These are phyloP conservation scores for Aleiodes testaceus DNA, from an alignment of 2,888 invertebrate genomes.

Conservation along the genomic window DNA sequence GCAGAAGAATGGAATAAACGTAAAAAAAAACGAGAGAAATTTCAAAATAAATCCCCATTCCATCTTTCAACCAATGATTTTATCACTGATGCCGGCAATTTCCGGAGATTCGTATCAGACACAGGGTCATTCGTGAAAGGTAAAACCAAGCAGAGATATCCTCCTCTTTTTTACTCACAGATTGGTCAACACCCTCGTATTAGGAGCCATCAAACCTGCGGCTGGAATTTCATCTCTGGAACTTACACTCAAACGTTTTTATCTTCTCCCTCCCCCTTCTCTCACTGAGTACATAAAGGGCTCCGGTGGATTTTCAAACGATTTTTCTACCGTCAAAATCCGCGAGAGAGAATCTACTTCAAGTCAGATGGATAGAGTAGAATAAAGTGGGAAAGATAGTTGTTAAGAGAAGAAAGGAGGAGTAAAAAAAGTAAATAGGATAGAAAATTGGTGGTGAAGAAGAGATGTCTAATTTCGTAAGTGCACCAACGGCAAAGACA, in stretches of 20 bases:
- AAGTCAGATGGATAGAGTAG: slow-evolving; percentile 10
- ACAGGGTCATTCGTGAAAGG: slow-evolving; percentile 12
- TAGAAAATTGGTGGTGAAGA: slow-evolving; percentile 16
- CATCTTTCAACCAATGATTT: neutral
- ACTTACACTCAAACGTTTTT: slow-evolving; percentile 35
- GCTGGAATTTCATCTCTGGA: slow-evolving; percentile 45
- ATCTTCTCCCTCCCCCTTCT: slow-evolving; percentile 3
- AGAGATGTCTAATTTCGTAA: slow-evolving; percentile 47
- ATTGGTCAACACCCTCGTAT: slow-evolving; percentile 61
- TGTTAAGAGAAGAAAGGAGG: slow-evolving; percentile 17
- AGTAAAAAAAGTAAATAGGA: neutral
- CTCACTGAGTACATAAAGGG: slow-evolving; percentile 40
- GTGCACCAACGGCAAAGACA: slow-evolving; percentile 43
- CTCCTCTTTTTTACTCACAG: slow-evolving; percentile 15
- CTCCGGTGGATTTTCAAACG: slow-evolving; percentile 35
- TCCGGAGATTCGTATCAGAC: slow-evolving; percentile 1
- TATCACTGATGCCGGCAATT: neutral
- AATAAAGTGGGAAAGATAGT: slow-evolving; percentile 20
- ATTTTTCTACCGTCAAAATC: slow-evolving; percentile 42
- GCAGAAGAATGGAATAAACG: neutral
- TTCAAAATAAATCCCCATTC: neutral
- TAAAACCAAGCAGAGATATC: slow-evolving; percentile 9
- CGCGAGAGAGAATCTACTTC: slow-evolving; percentile 28
- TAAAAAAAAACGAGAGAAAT: neutral
- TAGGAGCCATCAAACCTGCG: slow-evolving; percentile 58